These are phyloP conservation scores for Amia ocellicauda DNA, from an alignment of 2,113 vertebrate species.

Conservation along the genomic window DNA sequence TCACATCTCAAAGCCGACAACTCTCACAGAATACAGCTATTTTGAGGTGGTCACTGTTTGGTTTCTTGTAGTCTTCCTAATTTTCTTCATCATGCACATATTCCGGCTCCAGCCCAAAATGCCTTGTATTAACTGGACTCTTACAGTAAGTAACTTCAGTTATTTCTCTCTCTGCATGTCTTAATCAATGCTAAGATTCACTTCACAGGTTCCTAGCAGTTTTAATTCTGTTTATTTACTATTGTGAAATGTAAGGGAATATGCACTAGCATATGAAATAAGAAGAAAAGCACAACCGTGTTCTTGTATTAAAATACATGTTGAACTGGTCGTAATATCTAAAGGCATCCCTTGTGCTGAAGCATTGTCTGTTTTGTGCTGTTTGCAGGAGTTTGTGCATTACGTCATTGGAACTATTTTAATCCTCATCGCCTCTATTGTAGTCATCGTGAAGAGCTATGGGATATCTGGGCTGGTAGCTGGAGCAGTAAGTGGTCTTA, in stretches of 20 bases:
- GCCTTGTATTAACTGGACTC: constrained; percentile 86
- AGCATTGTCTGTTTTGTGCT: constrained; percentile 26
- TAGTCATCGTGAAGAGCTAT: constrained; percentile 66
- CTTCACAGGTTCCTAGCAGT: not conserved
- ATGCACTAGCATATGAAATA: not conserved
- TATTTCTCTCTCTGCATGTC: not conserved
- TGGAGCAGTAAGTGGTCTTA: constrained; percentile 71
- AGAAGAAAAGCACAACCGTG: not conserved
- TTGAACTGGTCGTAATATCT: too few relatives aligned
- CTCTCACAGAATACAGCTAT: constrained; percentile 70
- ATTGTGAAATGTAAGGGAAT: not conserved
- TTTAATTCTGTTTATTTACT: not conserved
- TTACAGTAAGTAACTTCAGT: constrained; percentile 70
- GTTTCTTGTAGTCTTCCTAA: constrained; percentile 80
- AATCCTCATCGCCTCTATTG: constrained; percentile 80
- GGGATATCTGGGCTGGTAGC: constrained; percentile 64
- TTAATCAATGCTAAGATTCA: not conserved
- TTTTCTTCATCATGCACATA: constrained; percentile 82
- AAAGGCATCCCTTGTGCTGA: not conserved
- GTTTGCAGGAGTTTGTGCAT: constrained; percentile 87
- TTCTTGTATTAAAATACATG: not conserved
- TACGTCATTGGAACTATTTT: constrained; percentile 80
- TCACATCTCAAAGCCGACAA: constrained; percentile 47
- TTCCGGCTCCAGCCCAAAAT: constrained; percentile 76
- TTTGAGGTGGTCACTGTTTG: constrained; percentile 85